A percentile compares a stretch with the other conserved stretches of the same genome.
Evolutionary conservation across 2,113 vertebrate genomes (phyloP).

Genomic region (Pomatorhinus ruficollis): DNA sequence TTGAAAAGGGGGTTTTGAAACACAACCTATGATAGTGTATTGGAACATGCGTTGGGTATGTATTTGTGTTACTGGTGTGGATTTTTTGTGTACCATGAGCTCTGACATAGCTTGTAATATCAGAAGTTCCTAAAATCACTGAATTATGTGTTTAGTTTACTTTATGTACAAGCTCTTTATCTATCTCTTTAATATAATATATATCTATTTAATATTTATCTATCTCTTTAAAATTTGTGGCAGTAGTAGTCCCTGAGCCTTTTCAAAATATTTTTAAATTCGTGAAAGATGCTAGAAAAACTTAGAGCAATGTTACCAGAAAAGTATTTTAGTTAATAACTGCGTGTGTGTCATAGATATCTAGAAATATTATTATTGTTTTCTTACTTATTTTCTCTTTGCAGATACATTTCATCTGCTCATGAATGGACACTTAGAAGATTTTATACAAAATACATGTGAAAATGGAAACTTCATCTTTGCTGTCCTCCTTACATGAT

Average conservation of each 20-base stretch:
- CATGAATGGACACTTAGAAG: slow-evolving; percentile 64
- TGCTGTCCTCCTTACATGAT: slow-evolving; percentile 87
- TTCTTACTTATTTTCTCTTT: not conserved
- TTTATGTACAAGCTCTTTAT: not conserved
- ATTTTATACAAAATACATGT: not conserved
- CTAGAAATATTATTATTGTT: not conserved
- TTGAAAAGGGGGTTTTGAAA: not conserved
- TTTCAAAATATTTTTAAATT: not conserved
- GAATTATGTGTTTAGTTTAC: not conserved
- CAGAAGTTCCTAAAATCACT: not conserved
- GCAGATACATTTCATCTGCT: slow-evolving; percentile 46
- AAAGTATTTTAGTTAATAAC: not conserved
- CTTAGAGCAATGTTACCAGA: not conserved
- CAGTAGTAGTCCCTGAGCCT: not conserved
- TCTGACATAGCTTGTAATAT: not conserved
- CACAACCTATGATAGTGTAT: rapidly evolving
- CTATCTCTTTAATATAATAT: not conserved
- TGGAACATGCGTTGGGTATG: not conserved
- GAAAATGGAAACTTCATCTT: slow-evolving; percentile 87
- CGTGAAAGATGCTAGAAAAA: not conserved
- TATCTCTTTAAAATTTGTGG: not conserved
- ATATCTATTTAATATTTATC: not conserved
- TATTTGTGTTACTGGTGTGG: not conserved
- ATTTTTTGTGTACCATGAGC: not conserved
- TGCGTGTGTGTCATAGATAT: rapidly evolving